These are phyloP conservation scores for Sakesphorus luctuosus DNA, from an alignment of 2,113 vertebrate species.

Conservation along the genomic window DNA sequence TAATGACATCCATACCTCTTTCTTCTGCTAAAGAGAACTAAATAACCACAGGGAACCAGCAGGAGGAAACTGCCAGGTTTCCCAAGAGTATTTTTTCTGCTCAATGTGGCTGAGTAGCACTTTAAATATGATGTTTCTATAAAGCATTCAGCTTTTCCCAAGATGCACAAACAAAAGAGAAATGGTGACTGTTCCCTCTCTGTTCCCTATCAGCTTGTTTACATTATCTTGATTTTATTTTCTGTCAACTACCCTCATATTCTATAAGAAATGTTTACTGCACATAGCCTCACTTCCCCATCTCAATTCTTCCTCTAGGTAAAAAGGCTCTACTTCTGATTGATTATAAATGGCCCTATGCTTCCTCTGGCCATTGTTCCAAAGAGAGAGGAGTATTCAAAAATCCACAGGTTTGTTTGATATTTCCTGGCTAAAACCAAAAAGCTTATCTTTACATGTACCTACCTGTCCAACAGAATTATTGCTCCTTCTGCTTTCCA, in stretches of 20 bases:
- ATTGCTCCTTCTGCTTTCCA: slow-evolving; percentile 13
- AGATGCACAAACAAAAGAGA: accelerated
- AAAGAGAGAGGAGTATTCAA: slow-evolving; percentile 49
- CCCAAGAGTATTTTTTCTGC: not conserved
- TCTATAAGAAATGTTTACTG: slow-evolving; percentile 14
- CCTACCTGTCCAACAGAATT: not conserved
- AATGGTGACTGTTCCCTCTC: not conserved
- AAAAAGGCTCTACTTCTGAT: slow-evolving; percentile 33
- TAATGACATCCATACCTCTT: not conserved
- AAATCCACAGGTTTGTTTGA: slow-evolving; percentile 12
- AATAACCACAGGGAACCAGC: not conserved
- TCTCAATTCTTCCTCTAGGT: slow-evolving; percentile 46
- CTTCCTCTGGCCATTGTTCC: slow-evolving; percentile 58
- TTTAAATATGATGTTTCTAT: not conserved
- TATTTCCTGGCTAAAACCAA: slow-evolving; percentile 47
- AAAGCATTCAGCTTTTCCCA: not conserved
- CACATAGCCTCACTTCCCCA: not conserved
- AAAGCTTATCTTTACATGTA: slow-evolving; percentile 34
- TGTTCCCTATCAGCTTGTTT: not conserved
- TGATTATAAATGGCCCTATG: slow-evolving; percentile 42
- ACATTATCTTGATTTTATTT: not conserved
- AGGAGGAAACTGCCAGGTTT: not conserved
- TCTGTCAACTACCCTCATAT: not conserved
- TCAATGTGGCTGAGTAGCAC: not conserved
- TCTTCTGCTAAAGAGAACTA: not conserved